Base-by-base conservation (phyloP, 2,888 invertebrate species). In the Bombylius major region DNA sequence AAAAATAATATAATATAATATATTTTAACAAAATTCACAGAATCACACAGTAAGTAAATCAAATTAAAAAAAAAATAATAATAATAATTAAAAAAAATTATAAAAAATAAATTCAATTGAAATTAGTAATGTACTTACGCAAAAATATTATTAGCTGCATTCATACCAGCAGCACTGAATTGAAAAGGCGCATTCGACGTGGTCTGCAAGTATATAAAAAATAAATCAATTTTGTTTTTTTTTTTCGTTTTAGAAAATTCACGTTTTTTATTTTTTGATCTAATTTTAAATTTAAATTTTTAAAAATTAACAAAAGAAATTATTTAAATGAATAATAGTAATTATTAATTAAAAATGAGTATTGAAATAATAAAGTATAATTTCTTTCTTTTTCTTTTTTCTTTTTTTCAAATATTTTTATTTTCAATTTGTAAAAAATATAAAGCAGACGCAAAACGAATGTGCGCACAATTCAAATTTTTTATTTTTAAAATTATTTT, bases 151-250 rank as follows among this genome's bases (percentile, higher is more conserved):
- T 65, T 68, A 61, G 66, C 60, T 55, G 69, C 63, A 62, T 70
- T 65, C 61, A 69, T 11, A 42, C 39, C 63, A 61, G 68, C 69
- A 62, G 70, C 71, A 63, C 66, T 69, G 67, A 73, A 73, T 70
- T 71, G 72, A 65, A 73, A 73, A 65, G 71, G 72, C 62, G 71
- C 65, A 64, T 67, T 70, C 63, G 72, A 62, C 56, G 71, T 64
- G 58, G 71, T 66, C 73, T 72, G 72, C 59, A 73, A 72, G 65
- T 62, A 65, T 47, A 54, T 6, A n/a, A 31, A 46, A 46, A 46
- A 44, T 12, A 13, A 12, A 12, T 49, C 33, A 32, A 59, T 51
- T 58, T 59, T 44, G 42, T 56, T 56, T 56, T 53, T 45, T 31
- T 13, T 53, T 57, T 57, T 55, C 46, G 39, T 50, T 44, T 49